Evolutionary conservation across 2,888 invertebrate species (phyloP), one percentile per base, ranked within the genome.

Genomic region (Tetragnatha montana): DNA sequence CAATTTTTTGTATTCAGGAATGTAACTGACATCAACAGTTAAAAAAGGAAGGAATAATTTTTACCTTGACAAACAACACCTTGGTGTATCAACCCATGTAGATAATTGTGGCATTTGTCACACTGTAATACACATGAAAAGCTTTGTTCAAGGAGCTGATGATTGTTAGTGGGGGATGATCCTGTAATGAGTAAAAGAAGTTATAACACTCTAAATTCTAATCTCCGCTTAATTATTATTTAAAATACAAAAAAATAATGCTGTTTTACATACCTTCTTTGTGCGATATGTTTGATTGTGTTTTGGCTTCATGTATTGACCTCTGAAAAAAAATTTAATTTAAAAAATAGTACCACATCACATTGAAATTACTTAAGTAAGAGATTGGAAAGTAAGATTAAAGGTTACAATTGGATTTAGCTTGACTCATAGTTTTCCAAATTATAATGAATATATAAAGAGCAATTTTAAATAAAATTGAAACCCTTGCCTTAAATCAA

Each of bases 51-150:
- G 14, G 60, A 0, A 14, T 14, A 12, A 60, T 60, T 10, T 93
- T 91, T 93, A 95, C 96, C 95, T 94, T 95, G 95, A 93, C 96
- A 96, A 91, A 96, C 94, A 91, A 95, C 95, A 81, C 96, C 96
- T 93, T 96, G 96, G 92, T 96, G 95, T 92, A 95, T 94, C 75
- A 96, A 94, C 76, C 96, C 96, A 92, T 95, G 94, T 91, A 96
- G 94, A 93, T 95, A 96, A 93, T 95, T 95, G 93, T 95, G 95
- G 93, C 96, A 96, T 93, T 96, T 95, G 93, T 95, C 95, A 94
- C 96, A 96, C 92, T 95, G 94, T 93, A 96, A 95, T 92, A 96
- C 94, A 68, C 94, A 94, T 92, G 95, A 95, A 93, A 96, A 96
- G 92, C 95, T 96, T 93, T 95, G 95, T 92, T 96, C 95, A 78